Conservation (phyloP, 2,888 invertebrate species). For the Nymphalis urticae region DNA sequence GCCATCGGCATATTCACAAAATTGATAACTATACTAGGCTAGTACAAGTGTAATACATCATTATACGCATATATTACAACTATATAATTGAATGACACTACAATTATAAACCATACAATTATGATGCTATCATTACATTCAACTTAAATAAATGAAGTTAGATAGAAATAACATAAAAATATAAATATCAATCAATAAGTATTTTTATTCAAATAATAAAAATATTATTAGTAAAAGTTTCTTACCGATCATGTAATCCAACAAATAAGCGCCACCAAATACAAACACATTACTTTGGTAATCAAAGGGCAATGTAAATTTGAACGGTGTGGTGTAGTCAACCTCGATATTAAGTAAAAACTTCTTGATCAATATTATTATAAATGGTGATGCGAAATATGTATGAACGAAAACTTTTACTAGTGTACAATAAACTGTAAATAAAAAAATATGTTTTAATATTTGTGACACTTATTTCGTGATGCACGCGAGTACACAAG, state of each 20-base stretch:
- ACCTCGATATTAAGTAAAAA: conserved; percentile 24
- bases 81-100: too few relatives aligned
- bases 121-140: too few relatives aligned
- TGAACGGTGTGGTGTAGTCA: conserved; percentile 17
- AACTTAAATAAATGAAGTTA: too few relatives aligned
- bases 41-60: too few relatives aligned
- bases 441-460: not conserved
- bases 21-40: too few relatives aligned
- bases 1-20: too few relatives aligned
- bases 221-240: not conserved
- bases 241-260: conserved; percentile 31
- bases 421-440: conserved; percentile 31
- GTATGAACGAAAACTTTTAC: conserved; percentile 11
- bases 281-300: conserved; percentile 34
- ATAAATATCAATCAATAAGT: too few relatives aligned
- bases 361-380: conserved; percentile 29
- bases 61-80: too few relatives aligned
- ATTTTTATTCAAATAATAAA: not conserved
- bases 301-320: conserved; percentile 35
- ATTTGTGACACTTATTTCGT: too few relatives aligned
- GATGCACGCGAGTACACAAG: too few relatives aligned
- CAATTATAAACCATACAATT: too few relatives aligned
- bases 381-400: conserved; percentile 27
- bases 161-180: too few relatives aligned
- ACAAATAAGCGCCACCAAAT: conserved; percentile 30